phyloP scores from a whole-genome alignment of 2,888 invertebrate genomes.

The Pseudococcus viburni region DNA sequence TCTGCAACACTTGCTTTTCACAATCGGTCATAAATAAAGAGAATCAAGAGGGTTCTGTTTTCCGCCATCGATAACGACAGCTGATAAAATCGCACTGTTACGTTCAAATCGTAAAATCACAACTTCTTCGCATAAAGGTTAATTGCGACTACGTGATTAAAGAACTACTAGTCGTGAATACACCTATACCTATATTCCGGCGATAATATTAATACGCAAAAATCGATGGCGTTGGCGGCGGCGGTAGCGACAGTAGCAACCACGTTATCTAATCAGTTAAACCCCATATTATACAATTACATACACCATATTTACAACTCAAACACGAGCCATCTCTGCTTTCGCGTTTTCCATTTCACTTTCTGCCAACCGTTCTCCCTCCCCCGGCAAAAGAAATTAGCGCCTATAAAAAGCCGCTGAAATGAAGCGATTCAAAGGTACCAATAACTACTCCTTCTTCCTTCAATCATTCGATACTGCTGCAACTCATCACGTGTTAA shows the following conservation, averaged over 20 bases:
- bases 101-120: background rate
- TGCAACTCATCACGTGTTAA: background rate
- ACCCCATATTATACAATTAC: background rate
- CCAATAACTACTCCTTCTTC: background rate
- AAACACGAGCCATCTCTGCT: background rate
- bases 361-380: background rate
- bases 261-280: constrained; percentile 2
- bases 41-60: background rate
- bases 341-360: background rate
- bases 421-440: background rate
- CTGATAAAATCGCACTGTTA: background rate
- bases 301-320: constrained; percentile 1
- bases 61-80: background rate
- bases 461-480: background rate
- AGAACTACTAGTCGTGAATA: background rate
- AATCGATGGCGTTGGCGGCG: background rate
- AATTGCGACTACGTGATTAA: background rate
- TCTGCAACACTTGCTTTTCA: no score
- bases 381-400: no score
- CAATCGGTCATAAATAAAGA: no score
- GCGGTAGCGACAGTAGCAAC: background rate
- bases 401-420: background rate
- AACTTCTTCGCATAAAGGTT: constrained; percentile 14
- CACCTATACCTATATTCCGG: constrained; percentile 6
- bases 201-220: constrained; percentile 14